Percentiles rank a stretch among this genome's conserved stretches.
phyloP scores from a whole-genome alignment of 1,140 invertebrate species.

The Cheumatopsyche charites region DNA sequence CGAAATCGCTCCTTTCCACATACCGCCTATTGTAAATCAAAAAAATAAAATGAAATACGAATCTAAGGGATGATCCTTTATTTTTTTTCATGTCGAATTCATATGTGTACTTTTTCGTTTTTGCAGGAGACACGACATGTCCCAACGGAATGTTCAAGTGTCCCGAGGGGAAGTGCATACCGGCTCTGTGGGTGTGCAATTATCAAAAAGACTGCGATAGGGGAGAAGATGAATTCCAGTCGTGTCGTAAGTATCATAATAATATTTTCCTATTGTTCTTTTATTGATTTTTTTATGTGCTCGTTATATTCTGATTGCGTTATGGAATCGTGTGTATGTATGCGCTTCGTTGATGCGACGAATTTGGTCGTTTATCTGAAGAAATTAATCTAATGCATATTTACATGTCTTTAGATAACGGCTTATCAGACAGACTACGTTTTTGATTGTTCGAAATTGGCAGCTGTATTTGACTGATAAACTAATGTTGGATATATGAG shows the following conservation, averaged over 20 bases:
- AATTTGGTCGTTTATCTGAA: no score
- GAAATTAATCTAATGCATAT: no score
- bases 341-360: no score
- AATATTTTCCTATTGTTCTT: background rate
- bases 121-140: conserved; percentile 63
- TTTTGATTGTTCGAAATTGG: no score
- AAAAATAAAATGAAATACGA: background rate
- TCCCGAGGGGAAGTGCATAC: conserved; percentile 86
- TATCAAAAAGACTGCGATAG: conserved; percentile 89
- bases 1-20: conserved; percentile 1
- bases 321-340: no score
- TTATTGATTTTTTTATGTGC: no score
- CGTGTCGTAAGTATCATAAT: conserved; percentile 78
- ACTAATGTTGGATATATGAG: no score
- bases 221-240: conserved; percentile 88
- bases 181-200: conserved; percentile 83
- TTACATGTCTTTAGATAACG: no score
- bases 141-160: conserved; percentile 79
- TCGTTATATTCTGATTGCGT: no score
- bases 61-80: background rate
- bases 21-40: background rate
- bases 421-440: no score
- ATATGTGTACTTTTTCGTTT: conserved; percentile 39
- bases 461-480: no score
- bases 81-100: background rate